Evolutionary conservation across 1,140 invertebrate genomes (phyloP).

Genomic region (Diabrotica undecimpunctata): DNA sequence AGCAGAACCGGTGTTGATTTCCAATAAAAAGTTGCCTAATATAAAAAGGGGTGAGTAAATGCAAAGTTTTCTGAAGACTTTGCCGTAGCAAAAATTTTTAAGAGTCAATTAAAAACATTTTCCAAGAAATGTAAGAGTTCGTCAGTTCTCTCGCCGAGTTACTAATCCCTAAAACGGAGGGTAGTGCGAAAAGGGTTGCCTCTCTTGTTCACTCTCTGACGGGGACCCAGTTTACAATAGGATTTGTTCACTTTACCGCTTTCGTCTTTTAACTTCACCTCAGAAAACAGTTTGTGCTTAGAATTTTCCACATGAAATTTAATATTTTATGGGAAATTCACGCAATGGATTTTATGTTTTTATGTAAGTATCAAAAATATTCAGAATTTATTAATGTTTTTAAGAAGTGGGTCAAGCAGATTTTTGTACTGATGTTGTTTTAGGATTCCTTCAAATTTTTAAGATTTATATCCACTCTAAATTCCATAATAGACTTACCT

Average conservation of each 20-base stretch:
- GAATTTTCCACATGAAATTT: not conserved
- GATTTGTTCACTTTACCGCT: slow-evolving; percentile 2
- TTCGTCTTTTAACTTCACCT: slow-evolving; percentile 2
- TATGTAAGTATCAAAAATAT: too few species aligned
- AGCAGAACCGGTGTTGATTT: not conserved
- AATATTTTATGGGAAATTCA: not conserved
- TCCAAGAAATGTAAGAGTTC: not conserved
- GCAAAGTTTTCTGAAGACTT: not conserved
- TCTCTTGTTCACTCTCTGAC: not conserved
- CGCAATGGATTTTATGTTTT: too few species aligned
- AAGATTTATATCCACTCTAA: too few species aligned
- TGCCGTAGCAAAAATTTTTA: not conserved
- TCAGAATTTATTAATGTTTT: too few species aligned
- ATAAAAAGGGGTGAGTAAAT: not conserved
- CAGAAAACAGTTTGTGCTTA: not conserved
- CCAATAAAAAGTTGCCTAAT: not conserved
- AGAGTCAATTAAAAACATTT: not conserved
- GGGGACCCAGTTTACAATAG: not conserved
- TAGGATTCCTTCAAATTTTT: too few species aligned
- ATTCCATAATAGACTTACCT: too few species aligned
- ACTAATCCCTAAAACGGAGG: not conserved
- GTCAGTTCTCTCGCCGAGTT: not conserved
- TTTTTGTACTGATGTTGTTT: too few species aligned
- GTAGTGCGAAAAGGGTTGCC: not conserved
- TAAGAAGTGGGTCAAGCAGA: too few species aligned